These are phyloP conservation scores for Poeciliopsis infans DNA, from an alignment of 2,797 vertebrate genomes.

Conservation along the genomic window DNA sequence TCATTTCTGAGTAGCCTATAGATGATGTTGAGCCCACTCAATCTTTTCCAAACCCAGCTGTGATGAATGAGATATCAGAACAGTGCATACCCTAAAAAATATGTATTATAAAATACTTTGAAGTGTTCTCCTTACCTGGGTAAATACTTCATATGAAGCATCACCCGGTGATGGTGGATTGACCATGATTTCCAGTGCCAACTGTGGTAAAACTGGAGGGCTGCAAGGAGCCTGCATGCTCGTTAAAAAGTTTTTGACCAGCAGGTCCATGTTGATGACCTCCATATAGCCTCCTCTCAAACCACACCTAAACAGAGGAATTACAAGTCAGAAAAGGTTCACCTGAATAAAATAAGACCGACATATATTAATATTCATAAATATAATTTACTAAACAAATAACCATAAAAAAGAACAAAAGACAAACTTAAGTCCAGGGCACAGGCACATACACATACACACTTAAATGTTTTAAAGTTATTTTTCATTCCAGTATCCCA, in stretches of 20 bases:
- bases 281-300: constrained; percentile 54
- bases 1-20: not conserved
- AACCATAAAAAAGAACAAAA: too few species aligned
- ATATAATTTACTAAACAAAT: not conserved
- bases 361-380: not conserved
- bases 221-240: rapidly evolving
- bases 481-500: too few species aligned
- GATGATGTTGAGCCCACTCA: not conserved
- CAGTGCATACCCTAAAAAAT: not conserved
- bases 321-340: not conserved
- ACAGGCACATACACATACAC: too few species aligned
- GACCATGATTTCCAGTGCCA: constrained; percentile 39
- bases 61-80: not conserved
- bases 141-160: not conserved
- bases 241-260: constrained; percentile 1
- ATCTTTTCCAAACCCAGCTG: not conserved
- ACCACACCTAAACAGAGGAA: constrained; percentile 32
- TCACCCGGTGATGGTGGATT: constrained; percentile 39
- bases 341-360: not conserved
- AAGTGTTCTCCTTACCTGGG: not conserved
- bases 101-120: not conserved
- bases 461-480: too few species aligned
- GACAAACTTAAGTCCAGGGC: too few species aligned
- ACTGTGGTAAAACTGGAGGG: constrained; percentile 16
- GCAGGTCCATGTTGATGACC: constrained; percentile 34